phyloP scores from a whole-genome alignment of 2,888 invertebrate genomes.

The Cataglyphis cursor region DNA sequence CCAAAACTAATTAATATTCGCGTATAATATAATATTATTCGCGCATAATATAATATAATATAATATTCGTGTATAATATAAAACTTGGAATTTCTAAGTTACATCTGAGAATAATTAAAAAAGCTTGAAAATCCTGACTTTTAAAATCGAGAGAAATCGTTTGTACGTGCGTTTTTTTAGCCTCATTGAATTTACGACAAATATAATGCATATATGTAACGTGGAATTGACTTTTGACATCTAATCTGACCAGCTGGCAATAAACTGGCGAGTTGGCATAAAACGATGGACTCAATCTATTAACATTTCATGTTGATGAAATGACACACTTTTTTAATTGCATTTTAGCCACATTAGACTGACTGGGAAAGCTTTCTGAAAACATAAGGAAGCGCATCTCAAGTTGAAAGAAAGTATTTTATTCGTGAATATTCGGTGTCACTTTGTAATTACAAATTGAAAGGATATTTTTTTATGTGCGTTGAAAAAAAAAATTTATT shows the following conservation, averaged over 20 bases:
- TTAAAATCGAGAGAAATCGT: background rate
- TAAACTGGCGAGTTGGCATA: background rate
- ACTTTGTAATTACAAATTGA: background rate
- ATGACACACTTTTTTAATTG: background rate
- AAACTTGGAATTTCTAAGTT: background rate
- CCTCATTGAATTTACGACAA: background rate
- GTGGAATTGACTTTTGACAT: background rate
- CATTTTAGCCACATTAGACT: no score
- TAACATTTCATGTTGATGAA: background rate
- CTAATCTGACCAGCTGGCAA: background rate
- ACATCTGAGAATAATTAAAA: background rate
- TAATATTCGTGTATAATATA: background rate
- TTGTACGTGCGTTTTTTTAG: background rate
- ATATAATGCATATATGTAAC: background rate
- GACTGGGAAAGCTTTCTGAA: background rate
- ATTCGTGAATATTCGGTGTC: background rate
- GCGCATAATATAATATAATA: no score
- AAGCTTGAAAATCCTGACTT: background rate
- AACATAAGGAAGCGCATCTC: background rate
- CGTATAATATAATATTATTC: no score
- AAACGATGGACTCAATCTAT: background rate
- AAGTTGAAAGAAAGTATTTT: background rate
- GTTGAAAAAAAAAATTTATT: background rate
- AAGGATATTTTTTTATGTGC: background rate
- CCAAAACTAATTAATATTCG: no score